Percentiles rank a stretch among this genome's conserved stretches.
phyloP scores from a whole-genome alignment of 2,888 invertebrate genomes.

The Rhimphoctona megacephalus region DNA sequence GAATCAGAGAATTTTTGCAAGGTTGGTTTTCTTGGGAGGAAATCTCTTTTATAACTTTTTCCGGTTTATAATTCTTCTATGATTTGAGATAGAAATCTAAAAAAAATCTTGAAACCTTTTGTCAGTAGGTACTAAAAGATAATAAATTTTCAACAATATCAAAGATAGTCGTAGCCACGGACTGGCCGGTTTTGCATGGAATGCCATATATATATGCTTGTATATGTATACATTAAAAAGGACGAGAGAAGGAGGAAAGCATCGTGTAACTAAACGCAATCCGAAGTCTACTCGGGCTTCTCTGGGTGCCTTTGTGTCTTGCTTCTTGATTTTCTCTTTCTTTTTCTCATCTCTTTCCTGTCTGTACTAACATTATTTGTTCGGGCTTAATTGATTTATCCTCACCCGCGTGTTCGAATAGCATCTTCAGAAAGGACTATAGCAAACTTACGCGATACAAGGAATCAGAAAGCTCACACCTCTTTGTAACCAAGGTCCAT shows the following conservation, averaged over 20 bases:
- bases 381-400: slow-evolving; percentile 76
- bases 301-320: slow-evolving; percentile 66
- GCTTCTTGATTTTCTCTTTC: neutral
- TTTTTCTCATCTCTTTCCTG: slow-evolving; percentile 26
- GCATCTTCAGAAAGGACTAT: slow-evolving; percentile 25
- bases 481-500: slow-evolving; percentile 10
- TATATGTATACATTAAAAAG: no score
- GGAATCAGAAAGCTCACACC: slow-evolving; percentile 13
- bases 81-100: no score
- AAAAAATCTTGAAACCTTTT: no score
- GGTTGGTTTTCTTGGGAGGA: no score
- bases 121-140: no score
- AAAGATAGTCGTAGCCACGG: no score
- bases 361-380: slow-evolving; percentile 72
- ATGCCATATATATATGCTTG: no score
- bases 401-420: slow-evolving; percentile 22
- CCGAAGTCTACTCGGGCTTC: slow-evolving; percentile 53
- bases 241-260: slow-evolving; percentile 53
- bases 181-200: no score
- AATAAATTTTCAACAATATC: no score
- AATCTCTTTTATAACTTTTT: no score
- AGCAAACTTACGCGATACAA: slow-evolving; percentile 48
- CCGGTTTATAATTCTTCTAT: no score
- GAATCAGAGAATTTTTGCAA: no score
- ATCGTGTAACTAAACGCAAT: slow-evolving; percentile 67